Evolutionary conservation across 2,113 vertebrate genomes (phyloP).

Genomic region (Lethenteron camtschaticum): DNA sequence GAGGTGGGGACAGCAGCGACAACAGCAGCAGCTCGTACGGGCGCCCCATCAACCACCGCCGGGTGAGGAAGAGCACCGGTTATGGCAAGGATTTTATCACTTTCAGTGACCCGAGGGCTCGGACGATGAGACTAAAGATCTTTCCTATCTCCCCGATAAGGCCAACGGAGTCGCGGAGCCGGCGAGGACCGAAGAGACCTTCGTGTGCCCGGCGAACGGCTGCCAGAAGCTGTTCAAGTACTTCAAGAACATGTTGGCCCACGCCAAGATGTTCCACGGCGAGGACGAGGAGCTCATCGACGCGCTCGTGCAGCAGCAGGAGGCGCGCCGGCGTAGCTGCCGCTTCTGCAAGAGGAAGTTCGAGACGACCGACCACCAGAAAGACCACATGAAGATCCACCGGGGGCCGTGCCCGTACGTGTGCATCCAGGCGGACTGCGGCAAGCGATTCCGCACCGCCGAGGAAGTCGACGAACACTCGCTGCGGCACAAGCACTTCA

Average conservation of each 20-base stretch:
- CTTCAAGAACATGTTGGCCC: constrained; percentile 77
- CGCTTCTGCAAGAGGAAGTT: constrained; percentile 71
- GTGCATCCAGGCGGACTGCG: constrained; percentile 61
- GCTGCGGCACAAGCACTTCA: constrained; percentile 53
- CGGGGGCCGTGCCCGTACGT: constrained; percentile 47
- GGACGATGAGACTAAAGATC: constrained; percentile 11
- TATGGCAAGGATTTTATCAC: constrained; percentile 1
- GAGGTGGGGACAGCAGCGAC: neutral
- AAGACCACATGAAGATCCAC: constrained; percentile 54
- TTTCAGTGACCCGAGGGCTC: neutral
- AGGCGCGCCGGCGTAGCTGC: constrained; percentile 71
- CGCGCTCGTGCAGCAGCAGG: constrained; percentile 67
- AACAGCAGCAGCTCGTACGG: neutral
- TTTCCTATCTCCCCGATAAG: constrained; percentile 25
- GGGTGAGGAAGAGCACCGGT: constrained; percentile 1
- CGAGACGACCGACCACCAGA: constrained; percentile 56
- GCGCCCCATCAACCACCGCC: neutral
- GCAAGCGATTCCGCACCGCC: constrained; percentile 42
- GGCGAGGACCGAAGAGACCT: constrained; percentile 69
- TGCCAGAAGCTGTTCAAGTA: constrained; percentile 67
- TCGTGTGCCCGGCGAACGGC: constrained; percentile 61
- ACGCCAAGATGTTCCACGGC: constrained; percentile 62
- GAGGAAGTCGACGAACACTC: constrained; percentile 71
- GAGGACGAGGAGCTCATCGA: constrained; percentile 57
- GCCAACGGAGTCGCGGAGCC: constrained; percentile 20